phyloP scores from a whole-genome alignment of 2,888 invertebrate genomes.

The Unio delphinus region DNA sequence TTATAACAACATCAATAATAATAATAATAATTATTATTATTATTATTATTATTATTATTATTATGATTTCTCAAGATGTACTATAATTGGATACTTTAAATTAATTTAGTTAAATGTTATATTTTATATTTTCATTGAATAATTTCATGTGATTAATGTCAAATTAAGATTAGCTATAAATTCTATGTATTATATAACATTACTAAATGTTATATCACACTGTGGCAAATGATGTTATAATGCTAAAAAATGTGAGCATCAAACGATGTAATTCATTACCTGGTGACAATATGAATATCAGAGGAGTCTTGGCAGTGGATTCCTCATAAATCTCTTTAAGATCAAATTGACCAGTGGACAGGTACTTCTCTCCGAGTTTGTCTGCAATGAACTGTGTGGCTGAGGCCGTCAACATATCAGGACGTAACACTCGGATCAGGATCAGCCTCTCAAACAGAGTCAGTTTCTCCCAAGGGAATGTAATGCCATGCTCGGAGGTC shows the following conservation, averaged over 20 bases:
- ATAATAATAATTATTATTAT: too few species aligned
- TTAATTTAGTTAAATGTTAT: too few species aligned
- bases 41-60: too few species aligned
- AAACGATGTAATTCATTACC: constrained; percentile 46
- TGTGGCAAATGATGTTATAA: too few species aligned
- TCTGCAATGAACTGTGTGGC: constrained; percentile 62
- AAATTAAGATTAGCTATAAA: background rate
- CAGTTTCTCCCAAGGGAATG: constrained; percentile 63
- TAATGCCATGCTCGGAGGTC: constrained; percentile 25
- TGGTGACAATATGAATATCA: constrained; percentile 70
- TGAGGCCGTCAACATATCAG: constrained; percentile 58
- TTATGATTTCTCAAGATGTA: too few species aligned
- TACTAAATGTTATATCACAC: too few species aligned
- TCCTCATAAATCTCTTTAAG: constrained; percentile 68
- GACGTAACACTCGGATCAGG: constrained; percentile 65
- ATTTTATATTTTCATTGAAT: too few species aligned
- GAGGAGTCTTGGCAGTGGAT: constrained; percentile 66
- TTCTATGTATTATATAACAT: constrained; percentile 1
- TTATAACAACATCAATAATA: too few species aligned
- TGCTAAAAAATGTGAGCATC: background rate
- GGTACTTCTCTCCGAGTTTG: constrained; percentile 63
- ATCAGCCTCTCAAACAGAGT: constrained; percentile 65
- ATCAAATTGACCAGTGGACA: constrained; percentile 65
- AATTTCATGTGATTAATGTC: too few species aligned
- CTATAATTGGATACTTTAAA: too few species aligned